phyloP scores from a whole-genome alignment of 2,888 invertebrate species.

The Cenopis cana region DNA sequence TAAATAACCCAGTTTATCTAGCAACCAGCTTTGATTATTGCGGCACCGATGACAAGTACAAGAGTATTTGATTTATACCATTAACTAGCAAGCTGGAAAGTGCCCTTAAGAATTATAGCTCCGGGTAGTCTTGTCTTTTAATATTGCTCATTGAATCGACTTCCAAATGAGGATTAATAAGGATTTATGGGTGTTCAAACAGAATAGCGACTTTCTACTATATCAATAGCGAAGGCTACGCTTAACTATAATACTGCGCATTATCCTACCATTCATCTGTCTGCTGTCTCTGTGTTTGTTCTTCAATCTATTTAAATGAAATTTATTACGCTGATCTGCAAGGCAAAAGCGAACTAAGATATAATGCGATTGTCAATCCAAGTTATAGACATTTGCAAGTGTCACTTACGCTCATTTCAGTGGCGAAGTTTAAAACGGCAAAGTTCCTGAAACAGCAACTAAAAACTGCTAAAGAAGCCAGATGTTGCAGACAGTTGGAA shows the following conservation, averaged over 20 bases:
- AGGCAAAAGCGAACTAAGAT: constrained; percentile 36
- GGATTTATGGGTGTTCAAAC: constrained; percentile 68
- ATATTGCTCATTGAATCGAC: constrained; percentile 72
- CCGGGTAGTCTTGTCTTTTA: constrained; percentile 62
- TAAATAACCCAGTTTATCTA: constrained; percentile 66
- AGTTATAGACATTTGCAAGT: constrained; percentile 47
- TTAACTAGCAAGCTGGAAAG: constrained; percentile 64
- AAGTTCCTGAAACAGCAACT: constrained; percentile 72
- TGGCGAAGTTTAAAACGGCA: constrained; percentile 72
- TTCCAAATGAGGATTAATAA: constrained; percentile 77
- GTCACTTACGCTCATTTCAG: constrained; percentile 63
- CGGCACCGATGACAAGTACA: constrained; percentile 72
- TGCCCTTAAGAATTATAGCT: constrained; percentile 64
- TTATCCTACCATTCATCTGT: constrained; percentile 64
- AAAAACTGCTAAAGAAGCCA: constrained; percentile 79
- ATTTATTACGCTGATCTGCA: constrained; percentile 40
- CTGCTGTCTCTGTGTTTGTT: constrained; percentile 58
- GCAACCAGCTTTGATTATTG: constrained; percentile 66
- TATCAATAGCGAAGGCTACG: constrained; percentile 42
- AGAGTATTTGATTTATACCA: constrained; percentile 75
- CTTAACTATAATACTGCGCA: constrained; percentile 40
- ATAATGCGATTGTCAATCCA: constrained; percentile 40
- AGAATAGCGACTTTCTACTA: constrained; percentile 60
- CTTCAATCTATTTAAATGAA: constrained; percentile 56
- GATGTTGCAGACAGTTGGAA: constrained; percentile 82